Percentiles rank a stretch among this genome's conserved stretches.
These are phyloP conservation scores for Diadophis punctatus DNA, from an alignment of 2,113 vertebrate genomes.

Conservation along the genomic window DNA sequence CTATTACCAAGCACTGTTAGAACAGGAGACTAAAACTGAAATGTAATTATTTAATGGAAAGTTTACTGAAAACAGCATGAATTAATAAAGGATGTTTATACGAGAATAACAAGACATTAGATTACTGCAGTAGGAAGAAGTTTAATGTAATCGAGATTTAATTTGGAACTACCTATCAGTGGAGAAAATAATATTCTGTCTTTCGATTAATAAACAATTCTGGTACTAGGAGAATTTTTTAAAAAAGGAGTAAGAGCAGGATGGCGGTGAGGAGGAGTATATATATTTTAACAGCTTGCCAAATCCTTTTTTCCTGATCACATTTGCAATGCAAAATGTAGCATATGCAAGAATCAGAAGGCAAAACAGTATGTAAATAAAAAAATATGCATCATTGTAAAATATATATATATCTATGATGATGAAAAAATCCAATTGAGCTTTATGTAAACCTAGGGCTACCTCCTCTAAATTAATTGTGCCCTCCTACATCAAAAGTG, in stretches of 20 bases:
- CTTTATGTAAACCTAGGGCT: neutral
- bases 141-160: slow-evolving; percentile 44
- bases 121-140: slow-evolving; percentile 45
- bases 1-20: neutral
- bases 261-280: neutral
- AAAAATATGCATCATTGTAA: neutral
- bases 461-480: neutral
- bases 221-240: neutral
- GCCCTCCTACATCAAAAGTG: neutral
- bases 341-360: neutral
- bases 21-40: slow-evolving; percentile 42
- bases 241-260: neutral
- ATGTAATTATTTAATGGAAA: slow-evolving; percentile 45
- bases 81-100: slow-evolving; percentile 55
- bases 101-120: slow-evolving; percentile 44
- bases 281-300: neutral
- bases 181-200: slow-evolving; percentile 37
- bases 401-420: neutral
- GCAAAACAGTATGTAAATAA: neutral
- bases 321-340: neutral
- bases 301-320: neutral
- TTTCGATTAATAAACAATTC: slow-evolving; percentile 43
- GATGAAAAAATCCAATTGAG: neutral
- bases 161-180: slow-evolving; percentile 39
- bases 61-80: slow-evolving; percentile 59